These are phyloP conservation scores for Bombus superbus DNA, from an alignment of 1,140 invertebrate species.

Conservation along the genomic window DNA sequence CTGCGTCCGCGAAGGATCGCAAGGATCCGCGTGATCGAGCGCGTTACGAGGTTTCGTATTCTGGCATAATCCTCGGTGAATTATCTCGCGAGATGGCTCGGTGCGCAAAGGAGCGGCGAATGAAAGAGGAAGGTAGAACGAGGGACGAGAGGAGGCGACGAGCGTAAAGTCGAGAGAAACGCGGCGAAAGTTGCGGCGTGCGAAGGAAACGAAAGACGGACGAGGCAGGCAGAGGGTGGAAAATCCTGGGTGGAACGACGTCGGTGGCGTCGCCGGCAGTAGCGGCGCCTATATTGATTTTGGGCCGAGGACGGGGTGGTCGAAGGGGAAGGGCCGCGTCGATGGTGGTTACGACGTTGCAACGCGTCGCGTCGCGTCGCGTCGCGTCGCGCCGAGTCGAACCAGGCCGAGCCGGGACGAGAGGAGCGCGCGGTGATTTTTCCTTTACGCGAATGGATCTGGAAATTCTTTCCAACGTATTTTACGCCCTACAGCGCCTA, in stretches of 20 bases:
- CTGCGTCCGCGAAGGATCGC: too few species aligned
- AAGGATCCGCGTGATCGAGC: too few species aligned
- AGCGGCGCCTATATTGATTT: constrained; percentile 68
- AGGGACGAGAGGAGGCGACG: background rate
- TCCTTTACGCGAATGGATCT: too few species aligned
- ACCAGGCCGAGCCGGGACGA: background rate
- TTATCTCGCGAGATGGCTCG: background rate
- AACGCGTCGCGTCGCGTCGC: background rate
- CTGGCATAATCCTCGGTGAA: too few species aligned
- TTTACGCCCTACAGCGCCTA: too few species aligned
- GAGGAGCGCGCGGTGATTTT: too few species aligned
- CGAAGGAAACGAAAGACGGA: constrained; percentile 19
- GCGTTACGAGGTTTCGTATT: too few species aligned
- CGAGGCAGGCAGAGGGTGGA: constrained; percentile 39
- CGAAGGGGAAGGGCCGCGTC: constrained; percentile 26
- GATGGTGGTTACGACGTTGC: background rate
- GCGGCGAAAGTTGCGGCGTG: constrained; percentile 3
- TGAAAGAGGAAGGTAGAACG: background rate
- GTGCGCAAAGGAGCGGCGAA: background rate
- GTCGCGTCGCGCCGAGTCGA: background rate
- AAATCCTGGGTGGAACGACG: constrained; percentile 55
- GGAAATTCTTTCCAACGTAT: too few species aligned
- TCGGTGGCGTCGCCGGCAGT: constrained; percentile 49
- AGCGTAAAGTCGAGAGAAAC: constrained; percentile 31
- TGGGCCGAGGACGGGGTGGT: constrained; percentile 44